Evolutionary conservation across 2,113 vertebrate species (phyloP).

Genomic region (Heterocephalus glaber): DNA sequence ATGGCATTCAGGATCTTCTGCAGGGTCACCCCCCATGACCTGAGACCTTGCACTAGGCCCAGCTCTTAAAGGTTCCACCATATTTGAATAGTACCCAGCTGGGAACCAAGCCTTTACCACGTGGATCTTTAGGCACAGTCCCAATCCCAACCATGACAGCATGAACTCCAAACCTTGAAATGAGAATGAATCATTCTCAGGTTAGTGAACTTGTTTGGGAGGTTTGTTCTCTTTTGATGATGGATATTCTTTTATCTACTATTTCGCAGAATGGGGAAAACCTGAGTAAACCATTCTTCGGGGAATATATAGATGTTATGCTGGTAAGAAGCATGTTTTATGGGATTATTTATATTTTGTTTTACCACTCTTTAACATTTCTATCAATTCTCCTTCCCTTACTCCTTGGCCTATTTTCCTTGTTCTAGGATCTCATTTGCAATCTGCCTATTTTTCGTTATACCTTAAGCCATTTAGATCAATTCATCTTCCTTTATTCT

Average conservation of each 20-base stretch:
- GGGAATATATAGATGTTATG: neutral
- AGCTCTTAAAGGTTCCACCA: neutral
- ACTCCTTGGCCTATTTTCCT: neutral
- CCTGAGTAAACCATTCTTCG: neutral
- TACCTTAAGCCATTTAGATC: neutral
- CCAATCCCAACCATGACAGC: neutral
- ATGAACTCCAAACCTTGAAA: neutral
- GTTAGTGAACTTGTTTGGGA: neutral
- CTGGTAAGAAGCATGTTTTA: neutral
- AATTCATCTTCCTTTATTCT: neutral
- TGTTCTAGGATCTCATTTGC: neutral
- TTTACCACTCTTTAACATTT: neutral
- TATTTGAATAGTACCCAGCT: neutral
- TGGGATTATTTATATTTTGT: neutral
- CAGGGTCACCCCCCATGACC: neutral
- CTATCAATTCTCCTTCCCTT: neutral
- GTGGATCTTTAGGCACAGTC: neutral
- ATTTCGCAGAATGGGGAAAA: neutral
- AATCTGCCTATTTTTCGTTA: neutral
- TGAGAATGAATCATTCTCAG: neutral
- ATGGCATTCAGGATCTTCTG: neutral
- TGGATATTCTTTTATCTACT: neutral
- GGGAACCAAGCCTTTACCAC: neutral
- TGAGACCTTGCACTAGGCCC: too few relatives aligned
- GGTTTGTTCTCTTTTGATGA: neutral